Evolutionary conservation across 2,113 vertebrate species (phyloP).

Genomic region (Scomber colias): DNA sequence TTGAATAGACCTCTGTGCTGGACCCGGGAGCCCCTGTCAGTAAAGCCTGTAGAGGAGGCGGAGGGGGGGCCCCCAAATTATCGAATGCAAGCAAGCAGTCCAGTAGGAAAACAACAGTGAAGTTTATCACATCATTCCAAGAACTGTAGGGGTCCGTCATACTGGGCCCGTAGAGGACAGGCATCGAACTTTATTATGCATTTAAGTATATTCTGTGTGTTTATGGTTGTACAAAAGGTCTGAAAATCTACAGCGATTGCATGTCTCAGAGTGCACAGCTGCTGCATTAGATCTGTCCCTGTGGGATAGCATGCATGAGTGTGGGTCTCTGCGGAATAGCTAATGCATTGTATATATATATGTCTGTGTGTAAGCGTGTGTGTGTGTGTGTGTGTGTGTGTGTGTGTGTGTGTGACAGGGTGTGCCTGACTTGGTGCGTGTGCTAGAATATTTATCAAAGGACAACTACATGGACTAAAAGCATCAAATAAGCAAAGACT

Average conservation of each 20-base stretch:
- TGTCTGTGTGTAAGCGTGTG: constrained; percentile 25
- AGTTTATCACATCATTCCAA: constrained; percentile 49
- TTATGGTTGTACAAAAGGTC: constrained; percentile 3
- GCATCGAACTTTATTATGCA: constrained; percentile 18
- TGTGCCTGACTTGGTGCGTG: background rate
- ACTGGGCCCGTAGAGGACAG: background rate
- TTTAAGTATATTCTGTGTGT: constrained; percentile 13
- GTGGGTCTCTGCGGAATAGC: constrained; percentile 48
- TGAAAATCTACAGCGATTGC: constrained; percentile 29
- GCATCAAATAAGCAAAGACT: constrained; percentile 40
- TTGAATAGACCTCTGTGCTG: constrained; percentile 71
- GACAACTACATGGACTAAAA: constrained; percentile 50
- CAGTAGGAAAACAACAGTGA: constrained; percentile 49
- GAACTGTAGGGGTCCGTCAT: constrained; percentile 17
- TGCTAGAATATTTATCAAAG: constrained; percentile 72
- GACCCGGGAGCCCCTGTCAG: constrained; percentile 20
- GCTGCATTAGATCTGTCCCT: constrained; percentile 52
- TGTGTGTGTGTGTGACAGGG: background rate
- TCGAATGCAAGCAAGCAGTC: constrained; percentile 13
- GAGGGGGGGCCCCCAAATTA: constrained; percentile 23
- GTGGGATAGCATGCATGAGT: constrained; percentile 44
- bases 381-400: constrained; percentile 36
- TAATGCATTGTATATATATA: constrained; percentile 51
- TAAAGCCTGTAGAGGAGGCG: background rate
- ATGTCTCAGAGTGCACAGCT: constrained; percentile 45